Evolutionary conservation across 2,888 invertebrate species (phyloP).

Genomic region (Chrysomela aeneicollis): DNA sequence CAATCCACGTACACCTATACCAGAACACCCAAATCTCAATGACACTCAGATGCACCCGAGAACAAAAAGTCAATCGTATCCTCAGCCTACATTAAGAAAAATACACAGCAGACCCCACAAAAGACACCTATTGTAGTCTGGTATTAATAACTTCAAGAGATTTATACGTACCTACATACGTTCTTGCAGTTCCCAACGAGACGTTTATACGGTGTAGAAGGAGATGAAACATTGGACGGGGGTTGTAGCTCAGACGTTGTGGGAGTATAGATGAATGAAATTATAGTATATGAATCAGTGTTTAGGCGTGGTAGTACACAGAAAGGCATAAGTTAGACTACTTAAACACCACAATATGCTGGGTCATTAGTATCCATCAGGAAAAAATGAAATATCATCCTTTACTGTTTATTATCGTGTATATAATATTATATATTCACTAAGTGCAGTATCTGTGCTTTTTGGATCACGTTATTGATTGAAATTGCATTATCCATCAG

Average conservation of each 20-base stretch:
- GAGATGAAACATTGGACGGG: slow-evolving; percentile 36
- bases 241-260: slow-evolving; percentile 43
- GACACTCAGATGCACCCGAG: slow-evolving; percentile 28
- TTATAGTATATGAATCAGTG: slow-evolving; percentile 44
- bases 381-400: slow-evolving; percentile 21
- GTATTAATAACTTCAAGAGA: slow-evolving; percentile 52
- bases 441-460: slow-evolving; percentile 2
- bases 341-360: slow-evolving; percentile 35
- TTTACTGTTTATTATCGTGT: slow-evolving; percentile 21
- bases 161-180: slow-evolving; percentile 37
- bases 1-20: slow-evolving; percentile 7
- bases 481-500: background rate
- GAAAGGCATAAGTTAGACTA: slow-evolving; percentile 39
- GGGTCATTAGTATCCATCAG: slow-evolving; percentile 32
- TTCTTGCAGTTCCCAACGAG: slow-evolving; percentile 14
- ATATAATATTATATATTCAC: too few species aligned
- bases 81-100: slow-evolving; percentile 47
- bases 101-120: slow-evolving; percentile 50
- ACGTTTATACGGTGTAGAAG: slow-evolving; percentile 26
- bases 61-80: slow-evolving; percentile 39
- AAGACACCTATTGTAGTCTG: slow-evolving; percentile 55
- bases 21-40: slow-evolving; percentile 26
- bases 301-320: slow-evolving; percentile 43
- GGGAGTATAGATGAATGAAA: slow-evolving; percentile 46
- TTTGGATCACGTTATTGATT: background rate